Base-by-base conservation (phyloP, 23 tunicate species). In the Phallusia fumigata region DNA sequence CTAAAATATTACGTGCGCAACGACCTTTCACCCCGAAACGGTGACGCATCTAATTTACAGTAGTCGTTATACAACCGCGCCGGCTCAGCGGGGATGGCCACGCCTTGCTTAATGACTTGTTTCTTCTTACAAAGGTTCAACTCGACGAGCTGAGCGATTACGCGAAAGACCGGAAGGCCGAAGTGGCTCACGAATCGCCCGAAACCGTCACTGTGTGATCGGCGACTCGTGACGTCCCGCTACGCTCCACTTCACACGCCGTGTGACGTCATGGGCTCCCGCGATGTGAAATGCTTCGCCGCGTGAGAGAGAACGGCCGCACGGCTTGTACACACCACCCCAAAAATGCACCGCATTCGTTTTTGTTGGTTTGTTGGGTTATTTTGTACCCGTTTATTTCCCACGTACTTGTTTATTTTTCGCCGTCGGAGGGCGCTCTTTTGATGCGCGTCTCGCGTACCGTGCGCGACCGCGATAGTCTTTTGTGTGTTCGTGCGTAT, bases 121-220 rank as follows among this genome's bases (percentile, higher is more conserved):
- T 65, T 30, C 74, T 12, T 52, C 30, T 8, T 22, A 0, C 30
- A 24, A 36, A 88, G 91, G 83, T 88, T 16, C 91, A 82, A 75
- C 69, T 88, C 74, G 91, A 88, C 78, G 85, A 82, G 49, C 75
- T 88, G 76, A 72, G 75, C 75, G 64, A 77, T 45, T 88, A 30
- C 65, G 83, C 85, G 22, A 77, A 83, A 16, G 87, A 90, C 31
- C 16, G 84, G n/a, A 86, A 86, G 33, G 32, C 84, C 18, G 95
- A 90, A 47, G 96, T 91, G 15, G 73, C 87, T 15, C 90, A 81
- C 87, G 96, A 91, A 64, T 53, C 96, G 64, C 90, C 96, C 2
- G 96, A 91, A 79, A 91, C 96, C 52, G 96, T 91, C 69, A 86
- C 90, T 33, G 96, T 86, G 58, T 91, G 73, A 91, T 58, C 69